A percentile compares a stretch with the other conserved stretches of the same genome.
phyloP scores from a whole-genome alignment of 1,140 invertebrate species.

The Chionoecetes opilio region DNA sequence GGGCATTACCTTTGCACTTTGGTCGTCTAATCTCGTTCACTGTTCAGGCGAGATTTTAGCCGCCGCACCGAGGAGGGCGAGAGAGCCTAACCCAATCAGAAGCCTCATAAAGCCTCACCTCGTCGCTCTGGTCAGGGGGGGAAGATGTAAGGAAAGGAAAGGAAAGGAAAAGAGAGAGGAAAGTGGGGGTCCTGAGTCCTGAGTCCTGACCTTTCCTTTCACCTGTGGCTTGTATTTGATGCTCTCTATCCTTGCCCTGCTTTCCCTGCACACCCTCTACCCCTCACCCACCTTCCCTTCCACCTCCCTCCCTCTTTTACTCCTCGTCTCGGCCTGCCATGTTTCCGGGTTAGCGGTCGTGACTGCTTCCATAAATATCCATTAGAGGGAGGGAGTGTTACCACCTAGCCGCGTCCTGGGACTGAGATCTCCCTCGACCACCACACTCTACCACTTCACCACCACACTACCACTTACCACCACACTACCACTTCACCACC shows the following conservation, averaged over 20 bases:
- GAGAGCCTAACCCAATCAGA: neutral
- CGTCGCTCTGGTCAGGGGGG: neutral
- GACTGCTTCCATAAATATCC: conserved; percentile 33
- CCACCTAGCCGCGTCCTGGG: neutral
- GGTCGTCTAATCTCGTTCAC: neutral
- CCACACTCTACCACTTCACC: neutral
- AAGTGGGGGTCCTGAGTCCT: no score
- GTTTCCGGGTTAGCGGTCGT: neutral
- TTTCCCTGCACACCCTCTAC: neutral
- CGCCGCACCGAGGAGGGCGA: neutral
- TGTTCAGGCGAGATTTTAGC: conserved; percentile 28
- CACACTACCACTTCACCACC: neutral
- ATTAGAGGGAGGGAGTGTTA: neutral
- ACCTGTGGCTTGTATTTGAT: neutral
- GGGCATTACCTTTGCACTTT: neutral
- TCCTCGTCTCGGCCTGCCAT: neutral
- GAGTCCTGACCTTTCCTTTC: neutral
- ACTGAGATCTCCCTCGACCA: neutral
- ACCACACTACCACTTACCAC: neutral
- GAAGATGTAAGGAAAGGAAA: neutral
- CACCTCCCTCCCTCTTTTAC: neutral
- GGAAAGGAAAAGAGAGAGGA: neutral
- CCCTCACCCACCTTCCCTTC: no score
- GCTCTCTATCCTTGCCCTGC: neutral
- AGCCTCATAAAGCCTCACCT: neutral